Conservation (phyloP, 1,140 invertebrate species). For the Drosophila yakuba region DNA sequence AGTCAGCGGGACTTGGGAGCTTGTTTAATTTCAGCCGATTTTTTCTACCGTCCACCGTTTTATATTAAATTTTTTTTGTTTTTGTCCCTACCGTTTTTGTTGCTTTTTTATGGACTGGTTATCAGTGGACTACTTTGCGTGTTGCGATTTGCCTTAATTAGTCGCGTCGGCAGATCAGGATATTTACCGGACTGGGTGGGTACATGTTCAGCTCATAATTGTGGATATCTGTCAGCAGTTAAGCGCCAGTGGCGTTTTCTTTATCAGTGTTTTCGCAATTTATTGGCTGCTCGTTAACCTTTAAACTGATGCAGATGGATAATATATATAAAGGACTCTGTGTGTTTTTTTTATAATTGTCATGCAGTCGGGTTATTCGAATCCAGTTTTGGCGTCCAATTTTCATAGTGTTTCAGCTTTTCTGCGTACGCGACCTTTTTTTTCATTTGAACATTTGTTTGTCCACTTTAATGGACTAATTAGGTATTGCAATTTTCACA, state of each 20-base stretch:
- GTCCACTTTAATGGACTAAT: constrained; percentile 18
- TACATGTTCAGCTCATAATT: constrained; percentile 51
- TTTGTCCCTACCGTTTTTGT: constrained; percentile 8
- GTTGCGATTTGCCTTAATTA: constrained; percentile 80
- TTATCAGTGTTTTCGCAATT: constrained; percentile 37
- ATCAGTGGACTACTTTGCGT: constrained; percentile 63
- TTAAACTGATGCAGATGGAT: constrained; percentile 28
- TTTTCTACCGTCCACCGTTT: constrained; percentile 56
- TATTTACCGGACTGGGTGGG: constrained; percentile 36
- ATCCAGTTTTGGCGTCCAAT: too few species aligned
- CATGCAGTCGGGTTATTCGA: constrained; percentile 4
- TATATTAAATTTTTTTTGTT: constrained; percentile 48
- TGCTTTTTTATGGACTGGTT: constrained; percentile 69
- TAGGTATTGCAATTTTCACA: constrained; percentile 19
- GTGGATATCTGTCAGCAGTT: constrained; percentile 41
- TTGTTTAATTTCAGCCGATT: constrained; percentile 75
- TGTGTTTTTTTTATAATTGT: constrained; percentile 42
- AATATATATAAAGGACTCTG: constrained; percentile 14
- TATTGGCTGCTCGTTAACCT: constrained; percentile 68
- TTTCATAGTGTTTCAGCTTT: not conserved
- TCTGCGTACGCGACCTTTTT: not conserved
- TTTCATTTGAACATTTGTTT: not conserved
- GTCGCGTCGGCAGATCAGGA: constrained; percentile 53
- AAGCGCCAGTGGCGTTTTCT: constrained; percentile 39
- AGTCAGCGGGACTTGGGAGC: constrained; percentile 51